Evolutionary conservation across 2,888 invertebrate genomes (phyloP).

Genomic region (Autographa pulchrina): DNA sequence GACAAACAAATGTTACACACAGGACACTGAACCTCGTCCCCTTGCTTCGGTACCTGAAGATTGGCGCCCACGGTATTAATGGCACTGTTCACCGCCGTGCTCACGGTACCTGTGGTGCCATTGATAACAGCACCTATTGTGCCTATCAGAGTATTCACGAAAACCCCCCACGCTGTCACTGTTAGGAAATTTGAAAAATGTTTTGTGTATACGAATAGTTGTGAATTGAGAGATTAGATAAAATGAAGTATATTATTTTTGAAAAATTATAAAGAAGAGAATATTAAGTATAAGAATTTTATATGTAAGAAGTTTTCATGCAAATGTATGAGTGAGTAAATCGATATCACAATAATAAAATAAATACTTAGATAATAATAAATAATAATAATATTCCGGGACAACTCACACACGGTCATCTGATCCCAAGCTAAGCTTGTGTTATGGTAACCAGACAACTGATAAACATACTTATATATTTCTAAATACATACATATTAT

Average conservation of each 20-base stretch:
- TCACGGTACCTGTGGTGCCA: constrained; percentile 71
- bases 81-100: constrained; percentile 78
- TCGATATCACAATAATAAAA: neutral
- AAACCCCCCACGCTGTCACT: constrained; percentile 80
- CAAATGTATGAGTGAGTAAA: neutral
- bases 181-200: constrained; percentile 42
- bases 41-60: constrained; percentile 75
- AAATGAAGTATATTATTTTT: no score
- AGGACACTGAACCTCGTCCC: constrained; percentile 43
- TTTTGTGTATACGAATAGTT: neutral
- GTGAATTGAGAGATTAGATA: neutral
- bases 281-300: no score
- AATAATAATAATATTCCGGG: no score
- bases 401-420: no score
- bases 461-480: no score
- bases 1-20: constrained; percentile 34
- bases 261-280: no score
- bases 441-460: no score
- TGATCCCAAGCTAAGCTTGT: no score
- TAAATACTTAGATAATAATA: neutral
- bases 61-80: constrained; percentile 82
- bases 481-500: no score
- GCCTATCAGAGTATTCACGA: constrained; percentile 80
- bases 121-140: constrained; percentile 80
- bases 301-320: neutral